A percentile compares a stretch with the other conserved stretches of the same genome.
phyloP scores from a whole-genome alignment of 2,888 invertebrate genomes.

The Drosophila testacea region DNA sequence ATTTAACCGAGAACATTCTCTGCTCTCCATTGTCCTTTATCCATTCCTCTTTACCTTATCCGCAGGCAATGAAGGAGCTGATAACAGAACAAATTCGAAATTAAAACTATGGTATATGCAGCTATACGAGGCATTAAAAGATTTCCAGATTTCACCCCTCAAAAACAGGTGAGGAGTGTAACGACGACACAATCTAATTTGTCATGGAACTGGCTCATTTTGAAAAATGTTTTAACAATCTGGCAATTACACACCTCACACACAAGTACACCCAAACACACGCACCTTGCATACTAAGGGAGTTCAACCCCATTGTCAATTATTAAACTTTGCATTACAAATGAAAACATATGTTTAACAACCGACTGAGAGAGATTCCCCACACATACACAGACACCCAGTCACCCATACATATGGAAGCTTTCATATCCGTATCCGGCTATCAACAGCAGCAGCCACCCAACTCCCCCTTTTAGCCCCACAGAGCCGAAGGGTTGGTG shows the following conservation, averaged over 20 bases:
- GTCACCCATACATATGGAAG: slow-evolving; percentile 37
- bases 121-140: background rate
- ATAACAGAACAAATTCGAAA: slow-evolving; percentile 1
- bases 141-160: slow-evolving; percentile 1
- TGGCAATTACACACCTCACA: slow-evolving; percentile 72
- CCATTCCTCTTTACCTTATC: background rate
- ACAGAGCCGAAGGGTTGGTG: slow-evolving; percentile 36
- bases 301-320: slow-evolving; percentile 71
- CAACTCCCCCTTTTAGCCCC: background rate
- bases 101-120: background rate
- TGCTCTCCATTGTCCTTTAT: slow-evolving; percentile 32
- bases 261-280: slow-evolving; percentile 7
- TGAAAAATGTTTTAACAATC: slow-evolving; percentile 61
- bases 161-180: slow-evolving; percentile 31
- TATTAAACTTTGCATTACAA: slow-evolving; percentile 80
- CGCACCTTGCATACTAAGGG: background rate
- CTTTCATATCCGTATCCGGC: slow-evolving; percentile 77
- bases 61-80: background rate
- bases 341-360: slow-evolving; percentile 80
- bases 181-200: slow-evolving; percentile 63
- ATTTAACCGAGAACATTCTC: slow-evolving; percentile 45
- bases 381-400: background rate
- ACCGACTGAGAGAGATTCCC: slow-evolving; percentile 33
- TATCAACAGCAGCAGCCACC: slow-evolving; percentile 59
- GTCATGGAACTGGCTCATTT: slow-evolving; percentile 63